Conservation (phyloP, 2,888 invertebrate species). For the Lypha dubia region DNA sequence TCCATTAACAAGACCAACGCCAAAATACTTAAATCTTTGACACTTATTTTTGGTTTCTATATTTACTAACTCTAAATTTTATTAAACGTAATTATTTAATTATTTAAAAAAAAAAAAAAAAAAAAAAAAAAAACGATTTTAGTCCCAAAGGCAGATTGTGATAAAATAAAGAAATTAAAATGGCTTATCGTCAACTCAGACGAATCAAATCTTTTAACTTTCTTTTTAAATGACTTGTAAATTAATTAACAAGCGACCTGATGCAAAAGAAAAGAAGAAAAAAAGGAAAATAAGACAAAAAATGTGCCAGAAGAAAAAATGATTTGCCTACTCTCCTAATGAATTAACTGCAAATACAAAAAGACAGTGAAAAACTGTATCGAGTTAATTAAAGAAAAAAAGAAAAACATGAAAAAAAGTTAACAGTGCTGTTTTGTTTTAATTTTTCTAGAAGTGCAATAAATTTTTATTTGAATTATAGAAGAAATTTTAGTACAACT, state of each 20-base stretch:
- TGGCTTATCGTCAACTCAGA: neutral
- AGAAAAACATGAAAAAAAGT: too few relatives aligned
- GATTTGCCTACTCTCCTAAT: neutral
- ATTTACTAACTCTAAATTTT: neutral
- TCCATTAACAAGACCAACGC: too few relatives aligned
- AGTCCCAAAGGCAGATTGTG: neutral
- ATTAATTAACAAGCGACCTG: neutral
- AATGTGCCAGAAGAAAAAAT: neutral
- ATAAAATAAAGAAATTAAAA: neutral
- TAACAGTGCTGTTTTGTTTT: too few relatives aligned
- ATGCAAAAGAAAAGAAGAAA: neutral
- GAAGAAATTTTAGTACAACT: too few relatives aligned
- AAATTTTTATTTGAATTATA: too few relatives aligned
- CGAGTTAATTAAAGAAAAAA: neutral
- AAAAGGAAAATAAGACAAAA: too few relatives aligned
- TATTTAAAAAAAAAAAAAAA: neutral
- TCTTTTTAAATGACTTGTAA: neutral
- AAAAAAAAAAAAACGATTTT: too few relatives aligned
- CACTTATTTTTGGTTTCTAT: too few relatives aligned
- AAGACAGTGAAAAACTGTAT: neutral
- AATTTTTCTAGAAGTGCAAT: too few relatives aligned
- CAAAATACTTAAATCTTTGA: too few relatives aligned
- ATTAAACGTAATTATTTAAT: neutral
- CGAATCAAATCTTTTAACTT: neutral
- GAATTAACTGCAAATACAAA: neutral